These are phyloP conservation scores for Lucinisca nassula DNA, from an alignment of 2,888 invertebrate genomes.

Conservation along the genomic window DNA sequence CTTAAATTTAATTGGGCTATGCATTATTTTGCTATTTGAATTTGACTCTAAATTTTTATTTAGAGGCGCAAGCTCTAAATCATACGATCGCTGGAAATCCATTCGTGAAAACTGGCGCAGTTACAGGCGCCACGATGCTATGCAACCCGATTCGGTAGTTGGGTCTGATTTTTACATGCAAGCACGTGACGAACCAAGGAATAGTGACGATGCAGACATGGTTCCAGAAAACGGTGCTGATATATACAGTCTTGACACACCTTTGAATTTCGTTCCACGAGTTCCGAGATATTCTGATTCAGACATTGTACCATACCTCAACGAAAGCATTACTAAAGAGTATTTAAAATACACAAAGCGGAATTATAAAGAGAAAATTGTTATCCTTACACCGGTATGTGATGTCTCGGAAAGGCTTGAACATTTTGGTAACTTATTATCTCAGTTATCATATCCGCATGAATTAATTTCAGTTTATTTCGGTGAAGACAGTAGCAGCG, in stretches of 20 bases:
- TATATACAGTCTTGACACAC: slow-evolving; percentile 13
- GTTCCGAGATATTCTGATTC: slow-evolving; percentile 74
- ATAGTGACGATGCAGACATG: neutral
- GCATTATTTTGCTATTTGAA: slow-evolving; percentile 12
- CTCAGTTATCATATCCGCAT: slow-evolving; percentile 82
- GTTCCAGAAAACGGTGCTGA: neutral
- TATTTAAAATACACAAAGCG: slow-evolving; percentile 60
- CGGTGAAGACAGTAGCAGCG: slow-evolving; percentile 85
- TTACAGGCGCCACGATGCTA: slow-evolving; percentile 10
- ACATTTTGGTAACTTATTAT: slow-evolving; percentile 75
- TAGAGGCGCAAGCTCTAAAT: neutral
- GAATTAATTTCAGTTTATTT: slow-evolving; percentile 81
- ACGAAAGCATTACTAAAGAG: slow-evolving; percentile 57
- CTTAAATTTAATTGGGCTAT: slow-evolving; percentile 31
- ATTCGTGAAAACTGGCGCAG: slow-evolving; percentile 52
- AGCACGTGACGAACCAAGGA: neutral
- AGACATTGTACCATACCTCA: slow-evolving; percentile 72
- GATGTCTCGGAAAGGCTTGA: slow-evolving; percentile 76
- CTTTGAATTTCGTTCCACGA: slow-evolving; percentile 69
- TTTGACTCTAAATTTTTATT: neutral
- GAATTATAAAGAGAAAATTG: slow-evolving; percentile 69
- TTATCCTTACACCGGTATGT: slow-evolving; percentile 84
- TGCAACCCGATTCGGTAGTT: slow-evolving; percentile 54
- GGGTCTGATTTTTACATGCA: slow-evolving; percentile 43
- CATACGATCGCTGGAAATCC: slow-evolving; percentile 53